Base-by-base conservation (phyloP, 2,797 vertebrate genomes). In the Synaphobranchus kaupii region DNA sequence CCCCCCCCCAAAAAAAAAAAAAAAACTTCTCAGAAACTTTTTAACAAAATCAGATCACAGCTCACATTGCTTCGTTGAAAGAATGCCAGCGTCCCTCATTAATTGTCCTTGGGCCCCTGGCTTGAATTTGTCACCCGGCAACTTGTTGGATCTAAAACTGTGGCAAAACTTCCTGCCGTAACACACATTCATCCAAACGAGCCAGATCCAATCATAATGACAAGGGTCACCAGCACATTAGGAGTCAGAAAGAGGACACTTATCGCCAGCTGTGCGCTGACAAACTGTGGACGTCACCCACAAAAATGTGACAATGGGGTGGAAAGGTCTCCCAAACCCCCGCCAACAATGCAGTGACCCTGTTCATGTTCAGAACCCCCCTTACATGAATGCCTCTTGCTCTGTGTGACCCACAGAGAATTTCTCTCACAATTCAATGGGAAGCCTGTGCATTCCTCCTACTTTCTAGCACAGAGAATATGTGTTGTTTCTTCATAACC, bases 311-410 rank as follows among this genome's bases (percentile, higher is more conserved):
- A 50, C 78, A 81, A 50, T 81, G 44, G 44, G 13, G 52, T 17
- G 28, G 47, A 50, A 9, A 31, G 80, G 80, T 54, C 80, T 52
- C 47, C n/a, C 48, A 54, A 54, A n/a, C 17, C 47, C 22, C 9
- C 39, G 25, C 17, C 78, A 81, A 50, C 78, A 47, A 52, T 78
- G 73, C 47, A 54, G 22, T 9, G 48, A 48, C 50, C 13, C 54
- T 63, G 52, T 20, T 52, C 20, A 15, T 15, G 91, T 85, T 92
- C 86, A 87, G 73, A 87, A 68, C 52, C n/a, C 4, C 34, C 68
- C 82, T 86, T 20, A 78, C 78, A 47, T 44, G 44, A 52, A 68
- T 60, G 54, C 66, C 52, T 50, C 83, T 25, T 63, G 28, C 66
- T 87, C 82, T 28, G 34, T 52, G 48, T 71, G 81, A 71, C 86